phyloP scores from a whole-genome alignment of 1,140 invertebrate species.

The Thereuonema tuberculata region DNA sequence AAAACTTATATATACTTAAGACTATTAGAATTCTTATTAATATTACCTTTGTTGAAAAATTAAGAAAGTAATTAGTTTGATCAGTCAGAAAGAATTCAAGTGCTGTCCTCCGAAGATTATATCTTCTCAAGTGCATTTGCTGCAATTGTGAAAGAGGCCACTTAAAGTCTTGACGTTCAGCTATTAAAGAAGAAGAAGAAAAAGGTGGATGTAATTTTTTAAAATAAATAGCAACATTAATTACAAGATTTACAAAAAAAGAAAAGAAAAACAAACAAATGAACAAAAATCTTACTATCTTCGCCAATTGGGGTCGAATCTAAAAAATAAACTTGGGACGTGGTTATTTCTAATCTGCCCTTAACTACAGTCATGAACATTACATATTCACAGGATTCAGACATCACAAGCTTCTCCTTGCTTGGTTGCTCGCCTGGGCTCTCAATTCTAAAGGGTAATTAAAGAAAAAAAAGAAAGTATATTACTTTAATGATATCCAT shows the following conservation, averaged over 20 bases:
- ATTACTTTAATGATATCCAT: slow-evolving; percentile 6
- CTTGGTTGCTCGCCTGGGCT: neutral
- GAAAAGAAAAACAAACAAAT: no score
- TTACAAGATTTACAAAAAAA: neutral
- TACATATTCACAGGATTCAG: slow-evolving; percentile 48
- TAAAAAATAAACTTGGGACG: slow-evolving; percentile 45
- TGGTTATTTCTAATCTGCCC: slow-evolving; percentile 49
- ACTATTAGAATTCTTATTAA: no score
- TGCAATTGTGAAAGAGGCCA: slow-evolving; percentile 41
- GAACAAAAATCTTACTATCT: slow-evolving; percentile 35
- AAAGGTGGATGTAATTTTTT: slow-evolving; percentile 17
- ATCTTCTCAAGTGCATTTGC: slow-evolving; percentile 47
- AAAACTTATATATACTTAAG: no score
- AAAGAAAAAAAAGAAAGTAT: slow-evolving; percentile 1
- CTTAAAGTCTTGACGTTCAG: slow-evolving; percentile 30
- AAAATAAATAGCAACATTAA: neutral
- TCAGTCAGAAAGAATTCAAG: slow-evolving; percentile 50
- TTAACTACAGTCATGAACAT: slow-evolving; percentile 47
- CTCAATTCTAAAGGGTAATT: neutral
- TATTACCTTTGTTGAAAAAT: slow-evolving; percentile 46
- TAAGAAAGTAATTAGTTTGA: slow-evolving; percentile 52
- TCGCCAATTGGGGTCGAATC: slow-evolving; percentile 42
- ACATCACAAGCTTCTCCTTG: slow-evolving; percentile 43
- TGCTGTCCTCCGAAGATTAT: slow-evolving; percentile 47
- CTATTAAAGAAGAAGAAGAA: slow-evolving; percentile 21